phyloP scores from a whole-genome alignment of 92 coral and sea anemone genomes.

The Porites evermanni region DNA sequence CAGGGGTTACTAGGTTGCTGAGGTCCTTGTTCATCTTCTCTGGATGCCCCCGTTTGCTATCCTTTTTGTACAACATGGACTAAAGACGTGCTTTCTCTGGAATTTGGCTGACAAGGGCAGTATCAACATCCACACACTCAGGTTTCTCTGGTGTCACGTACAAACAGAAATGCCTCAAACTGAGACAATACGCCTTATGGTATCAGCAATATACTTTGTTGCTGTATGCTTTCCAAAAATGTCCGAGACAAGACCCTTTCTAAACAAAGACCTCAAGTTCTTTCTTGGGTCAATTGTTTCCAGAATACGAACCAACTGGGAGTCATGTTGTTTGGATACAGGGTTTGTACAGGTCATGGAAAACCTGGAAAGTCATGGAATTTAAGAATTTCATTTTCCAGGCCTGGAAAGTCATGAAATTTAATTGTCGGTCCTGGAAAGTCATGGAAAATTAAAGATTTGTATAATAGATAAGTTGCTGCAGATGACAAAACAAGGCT shows the following conservation, averaged over 20 bases:
- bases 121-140: slow-evolving; percentile 35
- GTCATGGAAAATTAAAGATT: too few species aligned
- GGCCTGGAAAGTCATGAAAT: too few species aligned
- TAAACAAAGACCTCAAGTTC: slow-evolving; percentile 10
- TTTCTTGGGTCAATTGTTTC: slow-evolving; percentile 19
- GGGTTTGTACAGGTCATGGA: too few species aligned
- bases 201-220: slow-evolving; percentile 46
- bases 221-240: slow-evolving; percentile 13
- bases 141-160: slow-evolving; percentile 62
- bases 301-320: slow-evolving; percentile 23
- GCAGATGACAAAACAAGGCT: too few species aligned
- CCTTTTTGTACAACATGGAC: slow-evolving; percentile 56
- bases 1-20: slow-evolving; percentile 41
- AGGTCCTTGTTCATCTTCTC: slow-evolving; percentile 58
- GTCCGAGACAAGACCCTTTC: not conserved
- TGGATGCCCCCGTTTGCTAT: slow-evolving; percentile 48
- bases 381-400: too few species aligned
- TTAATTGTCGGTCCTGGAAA: too few species aligned
- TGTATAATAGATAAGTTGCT: too few species aligned
- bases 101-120: slow-evolving; percentile 15
- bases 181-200: slow-evolving; percentile 64
- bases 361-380: too few species aligned
- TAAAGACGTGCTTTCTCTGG: slow-evolving; percentile 45
- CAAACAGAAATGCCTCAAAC: slow-evolving; percentile 61
- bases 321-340: slow-evolving; percentile 44